phyloP scores from a whole-genome alignment of 2,888 invertebrate species.

The Euzetes globulus region DNA sequence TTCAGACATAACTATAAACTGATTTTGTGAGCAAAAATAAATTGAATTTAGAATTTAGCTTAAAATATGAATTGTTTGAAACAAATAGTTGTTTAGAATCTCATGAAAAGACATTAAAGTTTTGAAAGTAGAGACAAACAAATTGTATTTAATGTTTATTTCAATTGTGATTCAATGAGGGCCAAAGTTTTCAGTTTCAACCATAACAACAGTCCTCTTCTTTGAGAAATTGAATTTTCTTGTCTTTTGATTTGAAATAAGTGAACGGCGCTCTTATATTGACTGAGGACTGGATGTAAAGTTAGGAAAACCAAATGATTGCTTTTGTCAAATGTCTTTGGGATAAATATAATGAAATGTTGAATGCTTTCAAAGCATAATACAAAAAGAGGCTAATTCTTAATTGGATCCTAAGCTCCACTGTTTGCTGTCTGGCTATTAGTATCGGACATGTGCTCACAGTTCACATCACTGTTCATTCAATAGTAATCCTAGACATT shows the following conservation, averaged over 20 bases:
- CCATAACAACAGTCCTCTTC: neutral
- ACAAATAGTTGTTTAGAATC: no score
- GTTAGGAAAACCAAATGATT: conserved; percentile 5
- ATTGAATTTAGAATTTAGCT: neutral
- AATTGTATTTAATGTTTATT: neutral
- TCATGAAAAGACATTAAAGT: no score
- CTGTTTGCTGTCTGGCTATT: neutral
- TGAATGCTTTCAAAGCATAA: conserved; percentile 2
- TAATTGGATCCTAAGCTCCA: conserved; percentile 1
- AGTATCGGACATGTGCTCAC: conserved; percentile 18
- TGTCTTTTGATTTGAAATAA: neutral
- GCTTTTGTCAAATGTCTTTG: conserved; percentile 23
- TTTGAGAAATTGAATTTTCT: neutral
- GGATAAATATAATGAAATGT: conserved; percentile 29
- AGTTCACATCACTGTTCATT: neutral
- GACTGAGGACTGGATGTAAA: neutral
- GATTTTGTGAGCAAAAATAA: no score
- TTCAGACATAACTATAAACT: neutral
- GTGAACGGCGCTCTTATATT: no score
- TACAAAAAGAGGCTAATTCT: conserved; percentile 22
- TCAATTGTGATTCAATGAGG: conserved; percentile 3
- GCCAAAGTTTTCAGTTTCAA: neutral
- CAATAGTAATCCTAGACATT: neutral
- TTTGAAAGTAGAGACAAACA: no score
- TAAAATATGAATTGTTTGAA: no score